Conservation (phyloP, 1,140 invertebrate genomes). For the Globodera rostochiensis region DNA sequence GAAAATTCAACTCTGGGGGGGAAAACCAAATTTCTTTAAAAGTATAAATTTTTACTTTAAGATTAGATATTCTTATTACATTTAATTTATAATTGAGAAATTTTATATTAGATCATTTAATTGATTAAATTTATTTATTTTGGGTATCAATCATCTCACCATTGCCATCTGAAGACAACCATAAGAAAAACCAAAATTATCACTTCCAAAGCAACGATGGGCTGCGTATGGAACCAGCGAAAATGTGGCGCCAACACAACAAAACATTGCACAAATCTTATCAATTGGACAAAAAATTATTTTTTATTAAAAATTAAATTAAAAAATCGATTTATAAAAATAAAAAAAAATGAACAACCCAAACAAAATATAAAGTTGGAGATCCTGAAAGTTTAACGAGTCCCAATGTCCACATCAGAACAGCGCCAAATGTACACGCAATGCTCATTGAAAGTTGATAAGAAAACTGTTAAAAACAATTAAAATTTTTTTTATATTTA, state of each 20-base stretch:
- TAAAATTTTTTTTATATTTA: too few relatives aligned
- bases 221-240: constrained; percentile 44
- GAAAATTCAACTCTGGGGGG: too few relatives aligned
- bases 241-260: constrained; percentile 48
- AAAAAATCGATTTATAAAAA: background rate
- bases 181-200: constrained; percentile 52
- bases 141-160: constrained; percentile 13
- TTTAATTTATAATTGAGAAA: too few relatives aligned
- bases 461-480: constrained; percentile 47
- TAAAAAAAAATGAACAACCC: constrained; percentile 6
- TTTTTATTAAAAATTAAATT: background rate
- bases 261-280: constrained; percentile 41
- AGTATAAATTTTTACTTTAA: background rate
- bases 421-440: constrained; percentile 47
- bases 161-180: constrained; percentile 48
- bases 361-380: constrained; percentile 34
- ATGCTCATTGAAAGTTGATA: constrained; percentile 47
- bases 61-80: background rate
- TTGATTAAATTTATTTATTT: constrained; percentile 4
- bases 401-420: constrained; percentile 50
- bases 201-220: constrained; percentile 45
- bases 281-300: background rate
- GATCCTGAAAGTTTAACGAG: constrained; percentile 33
- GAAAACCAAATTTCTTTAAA: too few relatives aligned
- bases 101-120: too few relatives aligned